Base-by-base conservation (phyloP, 2,797 vertebrate genomes). In the Tarsius wallacei region DNA sequence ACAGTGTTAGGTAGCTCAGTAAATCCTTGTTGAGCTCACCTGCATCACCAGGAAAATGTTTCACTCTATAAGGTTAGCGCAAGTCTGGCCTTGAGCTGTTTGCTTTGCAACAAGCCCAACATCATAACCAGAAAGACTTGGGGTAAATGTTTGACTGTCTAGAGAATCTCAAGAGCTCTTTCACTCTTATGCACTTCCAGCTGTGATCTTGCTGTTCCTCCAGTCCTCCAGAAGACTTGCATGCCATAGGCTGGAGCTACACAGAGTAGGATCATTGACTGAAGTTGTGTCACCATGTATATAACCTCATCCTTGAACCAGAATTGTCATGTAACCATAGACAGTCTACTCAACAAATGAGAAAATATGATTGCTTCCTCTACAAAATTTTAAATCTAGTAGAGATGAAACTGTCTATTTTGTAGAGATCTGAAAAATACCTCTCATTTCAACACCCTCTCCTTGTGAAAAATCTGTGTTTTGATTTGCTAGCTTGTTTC, bases 401-500 rank as follows among this genome's bases (percentile, higher is more conserved):
- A 42, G 55, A 63, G 26, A 81, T 63, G 47, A 4, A 87, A 47
- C 2, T 19, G 13, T 70, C 24, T 78, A 16, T 87, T 94, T 81
- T 87, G 42, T 64, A 66, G 55, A 22, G 3, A 64, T 73, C 42
- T 61, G 47, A 53, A 36, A 73, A 63, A 42, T 33, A 24, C 16
- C 28, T 66, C 28, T 87, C 55, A 33, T 87, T 66, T 96, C 70
- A 90, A 95, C 42, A 87, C 12, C n/a, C 8, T 55, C 47, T 90
- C 3, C 42, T 83, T 53, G 33, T 59, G 14, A 33, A 61, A 2
- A 24, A 13, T 5, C 7, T 71, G 16, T 64, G 51, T 74, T 95
- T 77, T 47, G 51, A 84, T 73, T 80, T 80, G 13, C 87, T 95
- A 73, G 16, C 31, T 84, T 87, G n/a, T 68, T 91, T 96, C 77